Evolutionary conservation across 1,140 invertebrate species (phyloP), one percentile per base, ranked within the genome.

Genomic region (Lamellibrachia luymesi): DNA sequence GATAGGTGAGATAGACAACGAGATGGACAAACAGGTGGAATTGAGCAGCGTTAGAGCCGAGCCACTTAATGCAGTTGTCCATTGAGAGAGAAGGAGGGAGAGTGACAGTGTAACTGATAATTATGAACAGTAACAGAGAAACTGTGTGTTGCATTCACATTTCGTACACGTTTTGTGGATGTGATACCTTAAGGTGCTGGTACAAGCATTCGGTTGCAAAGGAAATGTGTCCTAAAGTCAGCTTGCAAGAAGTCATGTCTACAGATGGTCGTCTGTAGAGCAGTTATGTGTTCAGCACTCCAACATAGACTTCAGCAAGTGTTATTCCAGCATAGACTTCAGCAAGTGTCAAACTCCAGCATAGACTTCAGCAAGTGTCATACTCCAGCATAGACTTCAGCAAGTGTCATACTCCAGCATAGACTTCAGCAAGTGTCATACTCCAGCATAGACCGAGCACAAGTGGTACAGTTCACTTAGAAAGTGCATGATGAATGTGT

Each of bases 1-100:
- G 92, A 98, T 99, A 94, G 98, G 98, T 93, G 98, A 98, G 96
- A 97, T 99, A 94, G 98, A 99, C 96, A 98, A 99, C 96, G 98
- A 98, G 94, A 97, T 98, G 94, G 98, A 99, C 96, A 97, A 97
- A 93, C 97, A 98, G 95, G 95, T 99, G 94, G 98, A 99, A 96
- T 97, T 99, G 94, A 97, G 97, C 49, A 97, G 97, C 94, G 98
- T 99, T 94, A 97, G 98, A 96, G 98, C 98, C 52, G 98, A 99
- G 96, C 98, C 98, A 27, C 96, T 99, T 93, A 98, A 98, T 96
- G 97, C 98, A 93, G 98, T 99, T 94, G 97, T 97, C 93, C 98
- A 99, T 97, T 99, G 94, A 96, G 49, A 8, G 90, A 91, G 90
- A n/a, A 51, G 50, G 90, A 91, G 90, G 4, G 90, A 91, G n/a